Conservation (phyloP, 2,888 invertebrate genomes). For the Netelia melanura region DNA sequence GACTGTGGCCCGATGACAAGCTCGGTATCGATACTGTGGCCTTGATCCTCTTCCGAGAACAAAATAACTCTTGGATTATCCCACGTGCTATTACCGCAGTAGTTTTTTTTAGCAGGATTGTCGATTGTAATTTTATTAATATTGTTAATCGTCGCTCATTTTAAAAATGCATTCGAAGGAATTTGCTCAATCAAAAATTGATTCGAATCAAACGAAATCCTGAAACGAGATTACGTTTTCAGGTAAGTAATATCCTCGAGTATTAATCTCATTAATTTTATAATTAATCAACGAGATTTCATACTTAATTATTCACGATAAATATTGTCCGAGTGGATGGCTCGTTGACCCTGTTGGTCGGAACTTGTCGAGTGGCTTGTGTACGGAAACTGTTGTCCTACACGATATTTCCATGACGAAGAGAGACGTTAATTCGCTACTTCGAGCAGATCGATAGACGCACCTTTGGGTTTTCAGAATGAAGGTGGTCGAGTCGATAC, state of each 20-base stretch:
- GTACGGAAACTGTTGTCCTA: slow-evolving; percentile 38
- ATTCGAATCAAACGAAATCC: too few relatives aligned
- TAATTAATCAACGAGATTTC: slow-evolving; percentile 12
- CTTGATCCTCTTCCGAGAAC: too few relatives aligned
- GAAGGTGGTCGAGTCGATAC: background rate
- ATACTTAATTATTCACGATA: background rate
- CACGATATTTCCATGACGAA: slow-evolving; percentile 41
- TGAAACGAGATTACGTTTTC: background rate
- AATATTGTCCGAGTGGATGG: slow-evolving; percentile 26
- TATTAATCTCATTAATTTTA: slow-evolving; percentile 1
- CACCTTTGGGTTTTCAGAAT: slow-evolving; percentile 16
- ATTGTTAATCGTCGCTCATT: too few relatives aligned
- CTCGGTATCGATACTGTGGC: too few relatives aligned
- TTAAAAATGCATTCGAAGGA: too few relatives aligned
- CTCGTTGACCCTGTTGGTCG: slow-evolving; percentile 36
- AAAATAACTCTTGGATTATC: too few relatives aligned
- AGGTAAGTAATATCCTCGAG: background rate
- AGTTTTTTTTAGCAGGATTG: background rate
- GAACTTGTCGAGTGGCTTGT: slow-evolving; percentile 35
- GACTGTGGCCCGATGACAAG: too few relatives aligned
- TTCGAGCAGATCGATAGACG: slow-evolving; percentile 37
- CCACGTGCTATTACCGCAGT: too few relatives aligned
- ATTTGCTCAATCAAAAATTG: too few relatives aligned
- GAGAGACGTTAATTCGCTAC: slow-evolving; percentile 32
- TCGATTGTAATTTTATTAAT: too few relatives aligned